Evolutionary conservation across 1,140 invertebrate genomes (phyloP).

Genomic region (Drosophila lowei): DNA sequence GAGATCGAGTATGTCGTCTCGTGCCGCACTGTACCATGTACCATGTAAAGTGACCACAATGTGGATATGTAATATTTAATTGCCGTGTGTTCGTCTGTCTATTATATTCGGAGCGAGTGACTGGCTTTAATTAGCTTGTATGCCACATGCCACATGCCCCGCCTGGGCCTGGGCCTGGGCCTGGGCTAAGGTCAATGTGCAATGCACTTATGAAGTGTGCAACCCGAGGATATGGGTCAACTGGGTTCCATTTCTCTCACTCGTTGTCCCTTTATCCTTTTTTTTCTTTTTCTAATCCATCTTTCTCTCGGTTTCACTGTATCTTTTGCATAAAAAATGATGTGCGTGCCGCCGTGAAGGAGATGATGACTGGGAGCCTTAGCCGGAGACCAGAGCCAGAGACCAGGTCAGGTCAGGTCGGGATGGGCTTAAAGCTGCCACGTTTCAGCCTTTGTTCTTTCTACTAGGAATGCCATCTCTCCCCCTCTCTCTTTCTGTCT

Average conservation of each 20-base stretch:
- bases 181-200: constrained; percentile 55
- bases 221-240: constrained; percentile 59
- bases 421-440: constrained; percentile 53
- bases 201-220: constrained; percentile 29
- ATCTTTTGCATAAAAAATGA: constrained; percentile 63
- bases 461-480: constrained; percentile 11
- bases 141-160: no score
- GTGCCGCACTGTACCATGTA: no score
- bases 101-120: not conserved
- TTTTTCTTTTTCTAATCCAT: constrained; percentile 11
- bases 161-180: not conserved
- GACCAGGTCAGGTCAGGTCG: constrained; percentile 58
- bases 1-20: no score
- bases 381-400: no score
- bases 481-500: not conserved
- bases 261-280: constrained; percentile 1
- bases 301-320: constrained; percentile 14
- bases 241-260: constrained; percentile 18
- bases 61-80: not conserved
- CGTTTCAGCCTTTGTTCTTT: constrained; percentile 27
- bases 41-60: no score
- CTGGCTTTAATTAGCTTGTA: constrained; percentile 55
- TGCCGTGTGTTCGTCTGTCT: not conserved
- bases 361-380: constrained; percentile 13
- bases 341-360: constrained; percentile 53